Evolutionary conservation across 2,888 invertebrate genomes (phyloP).

Genomic region (Magallana nippona): DNA sequence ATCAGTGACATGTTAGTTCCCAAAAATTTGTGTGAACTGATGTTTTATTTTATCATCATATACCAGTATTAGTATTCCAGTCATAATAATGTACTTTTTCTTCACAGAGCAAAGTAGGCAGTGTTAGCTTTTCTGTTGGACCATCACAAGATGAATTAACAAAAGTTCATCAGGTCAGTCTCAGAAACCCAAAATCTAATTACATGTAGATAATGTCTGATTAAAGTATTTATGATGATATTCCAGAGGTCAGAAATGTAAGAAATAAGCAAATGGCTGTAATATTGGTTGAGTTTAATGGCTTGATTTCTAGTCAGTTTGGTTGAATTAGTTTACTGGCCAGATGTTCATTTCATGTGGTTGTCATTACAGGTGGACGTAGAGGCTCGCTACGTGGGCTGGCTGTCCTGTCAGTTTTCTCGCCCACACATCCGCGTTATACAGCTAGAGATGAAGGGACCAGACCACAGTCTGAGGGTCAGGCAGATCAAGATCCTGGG

Average conservation of each 20-base stretch:
- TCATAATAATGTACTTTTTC: neutral
- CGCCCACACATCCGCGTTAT: conserved; percentile 81
- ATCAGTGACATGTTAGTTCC: too few relatives aligned
- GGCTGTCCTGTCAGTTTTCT: conserved; percentile 92
- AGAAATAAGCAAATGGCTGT: too few relatives aligned
- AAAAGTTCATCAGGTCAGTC: conserved; percentile 83
- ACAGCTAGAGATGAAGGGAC: conserved; percentile 92
- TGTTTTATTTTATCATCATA: too few relatives aligned
- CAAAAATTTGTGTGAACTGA: too few relatives aligned
- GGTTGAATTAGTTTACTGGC: too few relatives aligned
- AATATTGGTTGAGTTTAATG: too few relatives aligned
- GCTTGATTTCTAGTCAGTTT: too few relatives aligned
- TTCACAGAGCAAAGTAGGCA: conserved; percentile 91
- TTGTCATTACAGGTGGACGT: conserved; percentile 86
- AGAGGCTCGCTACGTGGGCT: conserved; percentile 91
- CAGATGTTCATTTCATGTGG: too few relatives aligned
- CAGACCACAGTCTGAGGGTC: conserved; percentile 93
- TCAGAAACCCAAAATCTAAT: too few relatives aligned
- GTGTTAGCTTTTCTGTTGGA: conserved; percentile 91
- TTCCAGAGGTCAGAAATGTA: too few relatives aligned
- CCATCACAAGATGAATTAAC: conserved; percentile 89
- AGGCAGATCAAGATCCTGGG: conserved; percentile 85
- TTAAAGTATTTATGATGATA: too few relatives aligned
- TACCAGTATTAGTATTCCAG: neutral
- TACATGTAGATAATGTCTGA: too few relatives aligned